These are phyloP conservation scores for Zosterops lateralis DNA, from an alignment of 2,113 vertebrate species.

Conservation along the genomic window DNA sequence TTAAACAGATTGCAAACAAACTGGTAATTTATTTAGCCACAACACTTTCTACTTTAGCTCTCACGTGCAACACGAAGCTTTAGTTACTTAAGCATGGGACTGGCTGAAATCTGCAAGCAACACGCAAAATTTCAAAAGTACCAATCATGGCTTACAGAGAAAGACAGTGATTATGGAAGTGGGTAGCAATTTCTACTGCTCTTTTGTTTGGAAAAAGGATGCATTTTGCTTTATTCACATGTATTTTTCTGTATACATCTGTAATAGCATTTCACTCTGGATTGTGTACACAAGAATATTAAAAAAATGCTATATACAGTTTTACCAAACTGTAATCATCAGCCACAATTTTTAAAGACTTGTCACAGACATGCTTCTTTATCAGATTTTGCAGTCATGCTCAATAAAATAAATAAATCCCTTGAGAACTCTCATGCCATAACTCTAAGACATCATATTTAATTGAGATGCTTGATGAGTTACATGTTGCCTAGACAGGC, in stretches of 20 bases:
- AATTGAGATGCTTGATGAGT: neutral
- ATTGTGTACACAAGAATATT: neutral
- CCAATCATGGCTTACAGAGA: neutral
- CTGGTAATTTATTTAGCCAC: neutral
- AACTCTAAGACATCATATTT: neutral
- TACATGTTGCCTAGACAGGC: neutral
- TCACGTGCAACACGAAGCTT: neutral
- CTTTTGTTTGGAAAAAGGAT: neutral
- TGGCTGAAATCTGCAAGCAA: neutral
- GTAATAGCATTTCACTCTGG: neutral
- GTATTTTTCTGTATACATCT: neutral
- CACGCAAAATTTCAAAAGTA: neutral
- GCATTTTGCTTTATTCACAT: neutral
- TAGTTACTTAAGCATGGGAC: neutral
- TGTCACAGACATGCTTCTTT: neutral
- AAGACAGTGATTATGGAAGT: neutral
- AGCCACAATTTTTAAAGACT: neutral
- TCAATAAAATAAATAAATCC: neutral
- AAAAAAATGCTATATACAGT: neutral
- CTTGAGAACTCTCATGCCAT: neutral
- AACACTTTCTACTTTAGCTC: neutral
- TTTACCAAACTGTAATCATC: neutral
- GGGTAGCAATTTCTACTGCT: neutral
- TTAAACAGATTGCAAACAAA: neutral
- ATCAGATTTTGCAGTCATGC: neutral